Conservation (phyloP, 2,113 vertebrate species). For the Oplegnathus fasciatus region DNA sequence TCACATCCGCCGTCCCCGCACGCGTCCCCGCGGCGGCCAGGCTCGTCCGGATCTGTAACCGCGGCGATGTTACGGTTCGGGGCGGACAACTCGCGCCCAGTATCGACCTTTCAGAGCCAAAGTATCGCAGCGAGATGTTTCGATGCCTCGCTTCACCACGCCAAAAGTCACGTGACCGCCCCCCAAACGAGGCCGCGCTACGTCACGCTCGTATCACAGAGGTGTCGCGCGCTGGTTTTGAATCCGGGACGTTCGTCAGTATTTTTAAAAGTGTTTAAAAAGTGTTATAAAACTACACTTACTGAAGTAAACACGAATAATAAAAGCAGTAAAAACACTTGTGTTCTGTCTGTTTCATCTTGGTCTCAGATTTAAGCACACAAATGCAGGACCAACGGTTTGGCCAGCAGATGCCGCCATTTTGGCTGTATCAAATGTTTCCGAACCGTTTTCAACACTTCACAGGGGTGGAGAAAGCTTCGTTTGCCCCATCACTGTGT, state of each 20-base stretch:
- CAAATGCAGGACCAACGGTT: background rate
- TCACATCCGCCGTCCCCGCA: background rate
- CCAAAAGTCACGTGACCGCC: conserved; percentile 38
- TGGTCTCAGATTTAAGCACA: background rate
- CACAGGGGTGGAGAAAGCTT: background rate
- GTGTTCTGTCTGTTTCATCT: background rate
- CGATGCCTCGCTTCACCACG: conserved; percentile 43
- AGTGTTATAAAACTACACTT: fast-evolving
- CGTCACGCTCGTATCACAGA: conserved; percentile 16
- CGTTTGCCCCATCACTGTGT: fast-evolving
- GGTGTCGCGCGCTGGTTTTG: background rate
- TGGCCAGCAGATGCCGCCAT: conserved; percentile 9
- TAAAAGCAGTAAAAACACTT: too few species aligned
- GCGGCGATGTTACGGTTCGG: too few species aligned
- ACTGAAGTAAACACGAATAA: background rate
- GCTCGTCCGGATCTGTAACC: fast-evolving
- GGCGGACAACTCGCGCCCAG: fast-evolving
- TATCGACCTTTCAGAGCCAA: background rate
- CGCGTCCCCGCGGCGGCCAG: background rate
- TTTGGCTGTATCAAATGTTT: background rate
- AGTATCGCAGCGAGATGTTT: conserved; percentile 18
- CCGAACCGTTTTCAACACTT: background rate
- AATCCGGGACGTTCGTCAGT: background rate
- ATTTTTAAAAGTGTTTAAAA: background rate
- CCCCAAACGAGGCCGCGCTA: conserved; percentile 8